A percentile compares a stretch with the other conserved stretches of the same genome.
These are phyloP conservation scores for Yponomeuta plumbellus DNA, from an alignment of 2,888 invertebrate genomes.

Conservation along the genomic window DNA sequence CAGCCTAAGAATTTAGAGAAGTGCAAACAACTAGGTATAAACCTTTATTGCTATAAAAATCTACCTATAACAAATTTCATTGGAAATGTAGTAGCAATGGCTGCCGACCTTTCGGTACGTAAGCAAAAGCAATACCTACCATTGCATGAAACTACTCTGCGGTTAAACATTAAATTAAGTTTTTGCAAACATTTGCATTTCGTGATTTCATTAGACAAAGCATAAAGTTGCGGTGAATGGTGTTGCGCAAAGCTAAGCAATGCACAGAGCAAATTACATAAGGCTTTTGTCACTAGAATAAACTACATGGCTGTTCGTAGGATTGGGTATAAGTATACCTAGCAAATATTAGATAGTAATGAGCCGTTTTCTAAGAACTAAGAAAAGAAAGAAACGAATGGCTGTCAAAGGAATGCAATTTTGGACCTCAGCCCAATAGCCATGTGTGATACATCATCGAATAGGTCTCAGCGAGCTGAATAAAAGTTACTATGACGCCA, in stretches of 20 bases:
- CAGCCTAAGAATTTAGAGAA: too few relatives aligned
- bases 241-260: conserved; percentile 12
- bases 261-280: conserved; percentile 14
- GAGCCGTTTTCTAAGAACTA: too few relatives aligned
- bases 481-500: too few relatives aligned
- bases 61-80: not conserved
- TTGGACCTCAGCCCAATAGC: too few relatives aligned
- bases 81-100: conserved; percentile 2
- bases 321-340: too few relatives aligned
- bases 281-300: conserved; percentile 7
- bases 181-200: conserved; percentile 16
- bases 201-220: conserved; percentile 17
- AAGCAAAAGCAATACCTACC: conserved; percentile 5
- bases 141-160: conserved; percentile 10
- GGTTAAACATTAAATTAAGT: conserved; percentile 15
- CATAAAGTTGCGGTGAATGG: conserved; percentile 13
- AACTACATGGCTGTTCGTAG: not conserved
- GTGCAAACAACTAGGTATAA: too few relatives aligned
- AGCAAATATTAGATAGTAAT: too few relatives aligned
- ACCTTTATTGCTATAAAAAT: not conserved
- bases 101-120: not conserved
- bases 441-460: too few relatives aligned
- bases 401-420: too few relatives aligned
- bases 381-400: too few relatives aligned
- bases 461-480: too few relatives aligned